Conservation (phyloP, 23 tunicate genomes). For the Styela plicata region DNA sequence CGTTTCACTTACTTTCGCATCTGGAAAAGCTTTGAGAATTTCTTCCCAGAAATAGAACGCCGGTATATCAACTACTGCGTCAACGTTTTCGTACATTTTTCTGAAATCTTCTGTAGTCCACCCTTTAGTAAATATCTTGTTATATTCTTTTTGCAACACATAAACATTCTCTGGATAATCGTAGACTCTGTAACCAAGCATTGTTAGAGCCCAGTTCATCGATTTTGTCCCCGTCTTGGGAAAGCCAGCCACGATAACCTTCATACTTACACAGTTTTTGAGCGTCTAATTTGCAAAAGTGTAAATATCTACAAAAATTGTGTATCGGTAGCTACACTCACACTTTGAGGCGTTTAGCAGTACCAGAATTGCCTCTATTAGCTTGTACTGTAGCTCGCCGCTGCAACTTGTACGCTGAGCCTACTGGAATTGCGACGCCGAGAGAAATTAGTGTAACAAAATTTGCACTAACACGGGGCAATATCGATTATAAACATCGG, state of each 20-base stretch:
- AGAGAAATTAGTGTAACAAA: too few relatives aligned
- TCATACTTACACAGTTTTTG: slow-evolving; percentile 10
- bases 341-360: too few relatives aligned
- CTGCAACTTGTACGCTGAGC: too few relatives aligned
- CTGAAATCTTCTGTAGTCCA: slow-evolving; percentile 21
- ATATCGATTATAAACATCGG: too few relatives aligned
- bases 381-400: too few relatives aligned
- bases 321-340: too few relatives aligned
- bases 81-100: slow-evolving; percentile 29
- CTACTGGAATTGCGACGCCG: too few relatives aligned
- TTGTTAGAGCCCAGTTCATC: slow-evolving; percentile 32
- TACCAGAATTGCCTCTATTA: too few relatives aligned
- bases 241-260: slow-evolving; percentile 35
- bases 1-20: slow-evolving; percentile 18
- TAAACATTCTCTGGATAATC: slow-evolving; percentile 28
- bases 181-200: slow-evolving; percentile 28
- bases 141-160: slow-evolving; percentile 8
- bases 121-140: slow-evolving; percentile 5
- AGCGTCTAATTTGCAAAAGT: too few relatives aligned
- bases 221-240: slow-evolving; percentile 40
- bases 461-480: too few relatives aligned
- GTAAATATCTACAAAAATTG: too few relatives aligned
- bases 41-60: slow-evolving; percentile 35
- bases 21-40: slow-evolving; percentile 32
- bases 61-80: slow-evolving; percentile 39